Conservation (phyloP, 2,113 vertebrate species). For the Loxodonta africana region DNA sequence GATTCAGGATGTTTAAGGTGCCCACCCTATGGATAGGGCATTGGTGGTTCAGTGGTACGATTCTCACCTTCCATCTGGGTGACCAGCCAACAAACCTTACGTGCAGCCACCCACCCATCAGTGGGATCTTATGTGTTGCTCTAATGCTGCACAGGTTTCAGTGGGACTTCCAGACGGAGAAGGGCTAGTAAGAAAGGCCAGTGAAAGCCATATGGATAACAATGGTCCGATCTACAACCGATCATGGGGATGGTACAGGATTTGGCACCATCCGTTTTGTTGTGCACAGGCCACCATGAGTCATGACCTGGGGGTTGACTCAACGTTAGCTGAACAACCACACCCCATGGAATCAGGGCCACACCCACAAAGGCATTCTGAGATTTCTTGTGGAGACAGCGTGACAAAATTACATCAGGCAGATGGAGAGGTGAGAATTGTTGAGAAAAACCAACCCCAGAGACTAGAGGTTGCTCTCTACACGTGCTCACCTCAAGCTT, state of each 20-base stretch:
- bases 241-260: neutral
- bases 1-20: neutral
- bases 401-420: neutral
- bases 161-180: neutral
- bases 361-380: neutral
- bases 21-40: too few species aligned
- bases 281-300: neutral
- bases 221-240: neutral
- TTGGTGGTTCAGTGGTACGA: too few species aligned
- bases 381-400: neutral
- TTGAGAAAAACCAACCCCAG: neutral
- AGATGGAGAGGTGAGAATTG: neutral
- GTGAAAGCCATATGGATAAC: neutral
- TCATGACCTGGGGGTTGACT: neutral
- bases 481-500: constrained; percentile 93
- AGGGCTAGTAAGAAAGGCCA: neutral
- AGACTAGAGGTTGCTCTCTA: too few species aligned
- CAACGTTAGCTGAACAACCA: neutral
- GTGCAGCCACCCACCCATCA: neutral
- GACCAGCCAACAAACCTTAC: too few species aligned
- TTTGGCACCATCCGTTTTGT: neutral
- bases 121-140: neutral
- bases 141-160: neutral
- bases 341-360: rapidly evolving
- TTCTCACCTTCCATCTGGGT: too few species aligned